Evolutionary conservation across 2,797 vertebrate species (phyloP).

Genomic region (Tadarida brasiliensis): DNA sequence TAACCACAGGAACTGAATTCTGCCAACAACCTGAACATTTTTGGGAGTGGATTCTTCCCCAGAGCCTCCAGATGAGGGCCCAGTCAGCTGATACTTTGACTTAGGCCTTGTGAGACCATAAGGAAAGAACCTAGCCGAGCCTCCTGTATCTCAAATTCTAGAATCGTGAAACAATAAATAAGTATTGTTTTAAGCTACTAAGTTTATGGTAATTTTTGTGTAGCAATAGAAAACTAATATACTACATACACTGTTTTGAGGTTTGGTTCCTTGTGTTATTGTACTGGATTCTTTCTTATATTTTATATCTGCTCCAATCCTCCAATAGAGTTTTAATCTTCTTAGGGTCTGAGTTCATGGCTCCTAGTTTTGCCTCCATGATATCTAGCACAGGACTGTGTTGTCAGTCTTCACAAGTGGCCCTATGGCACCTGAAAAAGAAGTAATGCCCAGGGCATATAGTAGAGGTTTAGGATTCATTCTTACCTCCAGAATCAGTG

Average conservation of each 20-base stretch:
- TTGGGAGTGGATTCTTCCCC: neutral
- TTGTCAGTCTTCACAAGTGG: neutral
- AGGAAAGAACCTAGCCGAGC: neutral
- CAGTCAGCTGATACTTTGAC: neutral
- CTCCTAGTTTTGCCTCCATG: neutral
- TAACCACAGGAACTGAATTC: neutral
- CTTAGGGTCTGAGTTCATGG: neutral
- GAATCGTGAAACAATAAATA: neutral
- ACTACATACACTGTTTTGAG: neutral
- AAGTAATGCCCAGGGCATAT: neutral
- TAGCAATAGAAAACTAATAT: neutral
- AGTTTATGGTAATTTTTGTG: neutral
- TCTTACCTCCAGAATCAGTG: slow-evolving; percentile 93
- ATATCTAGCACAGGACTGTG: neutral
- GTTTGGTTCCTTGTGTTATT: neutral
- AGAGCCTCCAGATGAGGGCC: neutral
- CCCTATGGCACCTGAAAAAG: neutral
- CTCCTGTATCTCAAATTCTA: neutral
- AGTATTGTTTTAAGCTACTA: neutral
- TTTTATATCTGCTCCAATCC: neutral
- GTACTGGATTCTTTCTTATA: neutral
- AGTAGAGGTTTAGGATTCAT: neutral
- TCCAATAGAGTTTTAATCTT: neutral
- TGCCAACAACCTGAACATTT: neutral
- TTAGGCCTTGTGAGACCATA: neutral